Conservation (phyloP, 2,888 invertebrate species). For the Tanaodytes sp. region DNA sequence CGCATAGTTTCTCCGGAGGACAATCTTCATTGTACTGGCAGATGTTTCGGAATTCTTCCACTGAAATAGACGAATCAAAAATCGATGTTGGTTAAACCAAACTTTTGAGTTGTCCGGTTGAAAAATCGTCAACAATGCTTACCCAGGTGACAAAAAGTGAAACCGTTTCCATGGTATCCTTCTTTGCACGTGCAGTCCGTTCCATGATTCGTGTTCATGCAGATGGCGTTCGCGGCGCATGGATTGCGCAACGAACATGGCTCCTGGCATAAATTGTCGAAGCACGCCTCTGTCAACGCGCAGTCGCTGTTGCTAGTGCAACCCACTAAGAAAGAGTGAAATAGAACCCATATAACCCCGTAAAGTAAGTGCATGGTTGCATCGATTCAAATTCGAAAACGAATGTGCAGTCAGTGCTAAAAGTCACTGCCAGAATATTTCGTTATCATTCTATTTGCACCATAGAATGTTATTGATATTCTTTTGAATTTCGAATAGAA, state of each 20-base stretch:
- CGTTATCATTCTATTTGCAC: conserved; percentile 41
- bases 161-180: conserved; percentile 90
- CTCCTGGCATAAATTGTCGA: conserved; percentile 87
- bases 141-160: conserved; percentile 87
- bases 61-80: conserved; percentile 64
- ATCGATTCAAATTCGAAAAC: conserved; percentile 37
- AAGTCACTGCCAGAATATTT: conserved; percentile 29
- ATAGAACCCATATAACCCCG: conserved; percentile 69
- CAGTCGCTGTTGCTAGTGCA: conserved; percentile 91
- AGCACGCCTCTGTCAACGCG: conserved; percentile 88
- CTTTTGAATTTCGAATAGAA: background rate
- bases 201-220: conserved; percentile 90
- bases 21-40: conserved; percentile 94
- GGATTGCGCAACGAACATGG: conserved; percentile 90
- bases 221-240: conserved; percentile 87
- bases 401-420: conserved; percentile 41
- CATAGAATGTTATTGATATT: background rate
- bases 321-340: conserved; percentile 77
- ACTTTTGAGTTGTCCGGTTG: background rate
- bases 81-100: background rate
- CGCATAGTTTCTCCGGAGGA: conserved; percentile 88
- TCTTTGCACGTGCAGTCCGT: conserved; percentile 89
- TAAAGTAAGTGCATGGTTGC: conserved; percentile 60
- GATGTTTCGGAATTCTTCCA: conserved; percentile 75
- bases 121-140: conserved; percentile 56